Conservation (phyloP, 1,140 invertebrate species). For the Hyles vespertilio region DNA sequence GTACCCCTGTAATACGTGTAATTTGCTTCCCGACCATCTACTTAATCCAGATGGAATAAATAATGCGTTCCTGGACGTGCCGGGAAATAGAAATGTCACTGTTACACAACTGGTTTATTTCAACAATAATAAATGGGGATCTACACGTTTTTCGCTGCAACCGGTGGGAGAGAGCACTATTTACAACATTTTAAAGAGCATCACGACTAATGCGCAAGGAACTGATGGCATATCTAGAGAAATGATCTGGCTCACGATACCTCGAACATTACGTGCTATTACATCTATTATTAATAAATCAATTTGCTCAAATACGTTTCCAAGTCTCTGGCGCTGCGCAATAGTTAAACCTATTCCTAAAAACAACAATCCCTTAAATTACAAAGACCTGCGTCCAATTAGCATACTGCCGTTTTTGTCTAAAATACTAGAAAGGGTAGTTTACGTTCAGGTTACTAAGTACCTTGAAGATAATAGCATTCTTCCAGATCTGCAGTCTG, state of each 20-base stretch:
- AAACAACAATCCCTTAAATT: conserved; percentile 1
- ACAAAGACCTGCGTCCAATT: conserved; percentile 4
- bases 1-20: too few species aligned
- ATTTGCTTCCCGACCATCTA: too few species aligned
- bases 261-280: conserved; percentile 1
- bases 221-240: conserved; percentile 22
- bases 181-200: conserved; percentile 11
- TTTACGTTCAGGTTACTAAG: conserved; percentile 1
- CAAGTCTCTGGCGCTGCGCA: not conserved
- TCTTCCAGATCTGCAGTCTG: conserved; percentile 6
- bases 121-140: conserved; percentile 3
- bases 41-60: not conserved
- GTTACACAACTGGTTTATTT: conserved; percentile 5
- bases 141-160: conserved; percentile 7
- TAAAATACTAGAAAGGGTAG: conserved; percentile 8
- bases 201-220: conserved; percentile 17
- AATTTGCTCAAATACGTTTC: not conserved
- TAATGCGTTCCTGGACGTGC: conserved; percentile 20
- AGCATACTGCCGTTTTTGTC: conserved; percentile 6
- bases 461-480: conserved; percentile 2
- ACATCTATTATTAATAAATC: conserved; percentile 9
- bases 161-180: conserved; percentile 4
- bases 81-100: conserved; percentile 6
- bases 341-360: conserved; percentile 3
- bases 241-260: conserved; percentile 12